Evolutionary conservation across 2,888 invertebrate genomes (phyloP).

Genomic region (Cheilosia scutellata): DNA sequence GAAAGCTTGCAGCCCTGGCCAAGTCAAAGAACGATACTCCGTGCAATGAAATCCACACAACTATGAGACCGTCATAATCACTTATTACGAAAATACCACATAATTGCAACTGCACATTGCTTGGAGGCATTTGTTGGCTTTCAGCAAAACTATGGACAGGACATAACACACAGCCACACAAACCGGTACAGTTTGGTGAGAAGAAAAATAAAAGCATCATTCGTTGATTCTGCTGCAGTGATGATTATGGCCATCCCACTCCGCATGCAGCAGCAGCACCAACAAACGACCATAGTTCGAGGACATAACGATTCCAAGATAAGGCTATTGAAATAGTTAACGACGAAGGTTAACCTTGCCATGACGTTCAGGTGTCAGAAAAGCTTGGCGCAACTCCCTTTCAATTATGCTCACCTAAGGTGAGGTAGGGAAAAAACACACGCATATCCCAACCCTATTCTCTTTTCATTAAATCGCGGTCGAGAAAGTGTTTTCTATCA

Average conservation of each 20-base stretch:
- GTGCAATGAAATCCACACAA: slow-evolving; percentile 31
- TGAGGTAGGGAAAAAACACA: neutral
- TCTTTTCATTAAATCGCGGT: slow-evolving; percentile 28
- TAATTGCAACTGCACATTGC: slow-evolving; percentile 68
- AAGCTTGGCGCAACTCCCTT: neutral
- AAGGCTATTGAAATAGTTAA: slow-evolving; percentile 31
- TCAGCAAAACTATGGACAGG: slow-evolving; percentile 15
- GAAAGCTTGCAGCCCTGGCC: slow-evolving; percentile 2
- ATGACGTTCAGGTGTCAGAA: neutral
- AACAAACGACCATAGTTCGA: neutral
- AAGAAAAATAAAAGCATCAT: slow-evolving; percentile 1
- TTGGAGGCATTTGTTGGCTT: slow-evolving; percentile 47
- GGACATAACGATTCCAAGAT: slow-evolving; percentile 1
- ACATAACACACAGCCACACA: slow-evolving; percentile 3
- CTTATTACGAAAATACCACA: slow-evolving; percentile 68
- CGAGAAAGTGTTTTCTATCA: slow-evolving; percentile 36
- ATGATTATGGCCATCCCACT: neutral
- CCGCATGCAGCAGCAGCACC: no score
- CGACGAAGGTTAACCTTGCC: slow-evolving; percentile 43
- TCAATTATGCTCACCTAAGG: slow-evolving; percentile 40
- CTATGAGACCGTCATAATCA: slow-evolving; percentile 69
- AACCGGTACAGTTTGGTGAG: neutral
- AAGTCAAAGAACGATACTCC: slow-evolving; percentile 33
- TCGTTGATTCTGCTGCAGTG: slow-evolving; percentile 2
- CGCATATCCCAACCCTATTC: neutral